These are phyloP conservation scores for Cnemophilus loriae DNA, from an alignment of 2,113 vertebrate genomes.

Conservation along the genomic window DNA sequence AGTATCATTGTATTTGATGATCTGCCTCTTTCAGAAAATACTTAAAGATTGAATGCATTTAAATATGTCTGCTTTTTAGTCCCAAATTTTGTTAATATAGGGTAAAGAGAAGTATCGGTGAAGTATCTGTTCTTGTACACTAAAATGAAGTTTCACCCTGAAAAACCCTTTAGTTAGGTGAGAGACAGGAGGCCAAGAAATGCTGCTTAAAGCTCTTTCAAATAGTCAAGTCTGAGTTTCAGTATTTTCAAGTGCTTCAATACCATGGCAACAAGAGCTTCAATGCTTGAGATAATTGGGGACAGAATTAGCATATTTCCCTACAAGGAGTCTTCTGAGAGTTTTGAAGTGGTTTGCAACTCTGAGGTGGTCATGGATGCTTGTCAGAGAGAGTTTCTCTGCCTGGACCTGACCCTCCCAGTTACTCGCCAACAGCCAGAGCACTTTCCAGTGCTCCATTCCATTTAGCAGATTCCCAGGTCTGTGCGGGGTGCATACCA, in stretches of 20 bases:
- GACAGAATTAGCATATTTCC: background rate
- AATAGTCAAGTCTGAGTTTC: background rate
- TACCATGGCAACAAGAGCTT: conserved; percentile 21
- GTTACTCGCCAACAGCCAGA: background rate
- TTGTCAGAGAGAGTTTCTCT: background rate
- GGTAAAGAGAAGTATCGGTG: background rate
- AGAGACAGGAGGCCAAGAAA: background rate
- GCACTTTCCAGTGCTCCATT: background rate
- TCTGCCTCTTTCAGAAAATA: background rate
- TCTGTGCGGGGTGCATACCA: background rate
- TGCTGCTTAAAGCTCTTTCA: background rate
- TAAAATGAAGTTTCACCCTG: background rate
- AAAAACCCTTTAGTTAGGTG: background rate
- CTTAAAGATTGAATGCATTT: background rate
- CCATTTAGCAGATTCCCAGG: background rate
- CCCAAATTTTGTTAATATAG: background rate
- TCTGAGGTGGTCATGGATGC: background rate
- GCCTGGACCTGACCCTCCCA: background rate
- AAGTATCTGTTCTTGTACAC: background rate
- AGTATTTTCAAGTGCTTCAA: background rate
- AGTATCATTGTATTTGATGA: background rate
- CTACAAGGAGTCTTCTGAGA: background rate
- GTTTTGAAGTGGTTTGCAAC: background rate
- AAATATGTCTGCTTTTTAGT: background rate
- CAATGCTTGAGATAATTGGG: background rate